Evolutionary conservation across 2,888 invertebrate genomes (phyloP), one percentile per base, ranked within the genome.

Genomic region (Cataglyphis albicans): DNA sequence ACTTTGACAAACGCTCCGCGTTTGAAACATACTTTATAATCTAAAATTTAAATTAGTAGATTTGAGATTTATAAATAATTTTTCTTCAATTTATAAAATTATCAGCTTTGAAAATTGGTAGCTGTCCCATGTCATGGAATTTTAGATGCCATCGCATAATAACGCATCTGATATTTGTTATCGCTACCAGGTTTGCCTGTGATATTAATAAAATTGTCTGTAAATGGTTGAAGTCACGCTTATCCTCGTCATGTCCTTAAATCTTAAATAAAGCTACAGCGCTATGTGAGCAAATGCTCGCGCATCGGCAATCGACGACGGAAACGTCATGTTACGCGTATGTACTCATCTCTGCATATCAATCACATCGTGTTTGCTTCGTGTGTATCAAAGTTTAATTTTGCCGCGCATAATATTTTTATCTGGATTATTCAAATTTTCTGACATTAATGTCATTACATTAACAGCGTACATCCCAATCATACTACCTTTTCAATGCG

Each of bases 321-420:
- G 81, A 81, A 81, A 81, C 38, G 81, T 81, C 81, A 81, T 55
- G 63, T 81, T 80, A 81, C 10, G 52, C 52, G 21, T 44, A 52
- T 55, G 21, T 75, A 44, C 38, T 21, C 63, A 81, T 80, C 80
- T 63, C 63, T 48, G 63, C 29, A 61, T 52, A 76, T 74, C 64
- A 80, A 44, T 76, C 81, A 64, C 21, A 41, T 78, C 29, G 32
- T 29, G 12, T 38, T 78, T 52, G 64, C 38, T 55, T 38, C 41
- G 18, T 21, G 25, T 52, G n/a, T 55, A 41, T 61, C 81, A 64
- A 81, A 63, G 29, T 63, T 52, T 78, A 76, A 76, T 55, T 52
- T 80, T 15, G 38, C 21, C 38, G 29, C n/a, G 63, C 81, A 29
- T 29, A 74, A 81, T 81, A 52, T 55, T 63, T 81, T 81, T 81